These are phyloP conservation scores for Pipistrellus nathusii DNA, from an alignment of 2,797 vertebrate species.

Conservation along the genomic window DNA sequence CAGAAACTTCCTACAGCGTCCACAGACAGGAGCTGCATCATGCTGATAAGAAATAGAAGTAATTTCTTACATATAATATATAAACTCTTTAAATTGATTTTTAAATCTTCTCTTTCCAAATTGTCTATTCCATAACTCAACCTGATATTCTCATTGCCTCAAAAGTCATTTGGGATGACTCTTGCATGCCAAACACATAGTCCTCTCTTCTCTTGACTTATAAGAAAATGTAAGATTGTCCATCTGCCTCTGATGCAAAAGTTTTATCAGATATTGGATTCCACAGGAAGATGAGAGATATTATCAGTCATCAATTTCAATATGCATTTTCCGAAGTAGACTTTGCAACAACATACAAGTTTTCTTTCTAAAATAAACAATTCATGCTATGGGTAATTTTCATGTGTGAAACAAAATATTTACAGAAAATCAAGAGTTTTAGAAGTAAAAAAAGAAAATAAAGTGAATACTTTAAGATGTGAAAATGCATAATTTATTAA, in stretches of 20 bases:
- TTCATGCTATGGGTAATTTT: not conserved
- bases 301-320: constrained; percentile 15
- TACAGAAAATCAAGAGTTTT: not conserved
- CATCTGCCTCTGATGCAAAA: constrained; percentile 31
- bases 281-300: not conserved
- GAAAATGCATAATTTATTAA: not conserved
- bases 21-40: constrained; percentile 83
- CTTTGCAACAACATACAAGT: not conserved
- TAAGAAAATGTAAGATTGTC: constrained; percentile 57
- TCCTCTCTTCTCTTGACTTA: constrained; percentile 60
- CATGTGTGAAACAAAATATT: not conserved
- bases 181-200: constrained; percentile 68
- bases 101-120: constrained; percentile 81
- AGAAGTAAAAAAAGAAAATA: constrained; percentile 43
- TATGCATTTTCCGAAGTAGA: not conserved
- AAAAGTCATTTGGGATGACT: constrained; percentile 76
- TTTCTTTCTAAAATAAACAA: constrained; percentile 21
- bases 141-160: constrained; percentile 75
- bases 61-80: constrained; percentile 80
- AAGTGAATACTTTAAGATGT: not conserved
- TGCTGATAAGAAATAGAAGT: constrained; percentile 87
- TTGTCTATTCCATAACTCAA: constrained; percentile 80
- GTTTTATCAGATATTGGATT: constrained; percentile 50
- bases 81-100: constrained; percentile 81
- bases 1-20: constrained; percentile 83